A percentile compares a stretch with the other conserved stretches of the same genome.
Evolutionary conservation across 2,888 invertebrate species (phyloP).

Genomic region (Eucera pruinosa): DNA sequence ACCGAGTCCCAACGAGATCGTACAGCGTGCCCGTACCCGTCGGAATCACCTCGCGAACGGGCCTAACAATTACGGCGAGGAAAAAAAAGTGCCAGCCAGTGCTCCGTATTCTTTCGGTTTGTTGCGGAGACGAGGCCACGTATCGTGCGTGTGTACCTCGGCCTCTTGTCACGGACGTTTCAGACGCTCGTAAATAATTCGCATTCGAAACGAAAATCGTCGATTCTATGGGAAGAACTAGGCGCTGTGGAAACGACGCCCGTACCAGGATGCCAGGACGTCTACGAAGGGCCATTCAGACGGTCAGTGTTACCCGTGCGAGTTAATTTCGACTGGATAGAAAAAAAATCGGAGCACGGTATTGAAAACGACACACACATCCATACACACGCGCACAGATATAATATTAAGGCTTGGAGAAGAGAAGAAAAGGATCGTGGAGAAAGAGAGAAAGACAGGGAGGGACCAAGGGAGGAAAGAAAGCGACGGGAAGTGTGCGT

Average conservation of each 20-base stretch:
- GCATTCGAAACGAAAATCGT: not conserved
- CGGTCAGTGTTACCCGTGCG: constrained; percentile 50
- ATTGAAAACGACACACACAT: too few relatives aligned
- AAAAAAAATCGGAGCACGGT: not conserved
- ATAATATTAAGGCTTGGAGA: not conserved
- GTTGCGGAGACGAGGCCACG: constrained; percentile 55
- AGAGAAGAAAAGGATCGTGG: constrained; percentile 19
- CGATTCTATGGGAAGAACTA: constrained; percentile 1
- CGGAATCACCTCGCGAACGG: constrained; percentile 23
- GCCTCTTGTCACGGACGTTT: constrained; percentile 24
- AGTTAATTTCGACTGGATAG: constrained; percentile 30
- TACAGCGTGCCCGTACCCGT: not conserved
- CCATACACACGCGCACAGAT: too few relatives aligned
- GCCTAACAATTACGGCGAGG: constrained; percentile 48
- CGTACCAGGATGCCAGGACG: constrained; percentile 56
- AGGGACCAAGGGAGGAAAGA: constrained; percentile 24
- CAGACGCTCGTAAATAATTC: not conserved
- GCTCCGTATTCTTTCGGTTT: constrained; percentile 59
- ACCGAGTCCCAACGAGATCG: not conserved
- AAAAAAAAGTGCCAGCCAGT: constrained; percentile 59
- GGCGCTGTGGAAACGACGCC: constrained; percentile 60
- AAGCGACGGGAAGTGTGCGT: constrained; percentile 22
- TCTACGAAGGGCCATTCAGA: constrained; percentile 52
- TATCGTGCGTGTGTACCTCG: constrained; percentile 43
- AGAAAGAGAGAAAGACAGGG: constrained; percentile 6